A percentile compares a stretch with the other conserved stretches of the same genome.
Evolutionary conservation across 2,888 invertebrate genomes (phyloP).

Genomic region (Philereme vetulata): DNA sequence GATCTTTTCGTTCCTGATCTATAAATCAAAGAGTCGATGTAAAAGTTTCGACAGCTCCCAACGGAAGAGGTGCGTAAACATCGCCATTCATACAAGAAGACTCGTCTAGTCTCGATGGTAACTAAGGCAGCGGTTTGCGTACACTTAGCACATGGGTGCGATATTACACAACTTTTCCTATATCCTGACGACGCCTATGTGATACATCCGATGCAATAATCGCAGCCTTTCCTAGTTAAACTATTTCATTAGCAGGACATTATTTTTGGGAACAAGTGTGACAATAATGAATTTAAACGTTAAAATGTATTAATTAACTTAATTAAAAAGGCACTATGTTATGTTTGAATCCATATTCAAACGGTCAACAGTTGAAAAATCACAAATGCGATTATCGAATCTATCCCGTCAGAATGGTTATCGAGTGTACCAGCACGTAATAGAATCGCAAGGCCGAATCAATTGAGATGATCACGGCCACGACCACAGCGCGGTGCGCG

Average conservation of each 20-base stretch:
- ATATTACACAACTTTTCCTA: slow-evolving; percentile 67
- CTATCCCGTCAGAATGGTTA: slow-evolving; percentile 39
- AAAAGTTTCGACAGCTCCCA: slow-evolving; percentile 6
- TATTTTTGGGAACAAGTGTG: neutral
- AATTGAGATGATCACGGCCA: slow-evolving; percentile 65
- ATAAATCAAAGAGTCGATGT: slow-evolving; percentile 6
- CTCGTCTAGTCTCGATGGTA: slow-evolving; percentile 38
- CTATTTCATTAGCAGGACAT: neutral
- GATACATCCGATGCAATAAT: slow-evolving; percentile 37
- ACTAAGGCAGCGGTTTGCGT: slow-evolving; percentile 48
- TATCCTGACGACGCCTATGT: slow-evolving; percentile 46
- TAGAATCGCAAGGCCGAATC: slow-evolving; percentile 72
- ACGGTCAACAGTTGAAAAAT: slow-evolving; percentile 30
- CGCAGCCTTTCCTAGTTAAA: slow-evolving; percentile 4
- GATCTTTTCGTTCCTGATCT: neutral
- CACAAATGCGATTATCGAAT: slow-evolving; percentile 41
- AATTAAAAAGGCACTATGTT: too few relatives aligned
- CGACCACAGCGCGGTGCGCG: slow-evolving; percentile 41
- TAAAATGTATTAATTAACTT: too few relatives aligned
- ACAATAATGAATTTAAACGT: too few relatives aligned
- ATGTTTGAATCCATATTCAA: slow-evolving; percentile 21
- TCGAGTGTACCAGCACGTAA: slow-evolving; percentile 53
- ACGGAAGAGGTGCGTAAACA: slow-evolving; percentile 26
- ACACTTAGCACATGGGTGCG: slow-evolving; percentile 69
- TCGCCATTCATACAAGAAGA: slow-evolving; percentile 38